phyloP scores from a whole-genome alignment of 1,140 invertebrate species.

The Philotrypesis tridentata region DNA sequence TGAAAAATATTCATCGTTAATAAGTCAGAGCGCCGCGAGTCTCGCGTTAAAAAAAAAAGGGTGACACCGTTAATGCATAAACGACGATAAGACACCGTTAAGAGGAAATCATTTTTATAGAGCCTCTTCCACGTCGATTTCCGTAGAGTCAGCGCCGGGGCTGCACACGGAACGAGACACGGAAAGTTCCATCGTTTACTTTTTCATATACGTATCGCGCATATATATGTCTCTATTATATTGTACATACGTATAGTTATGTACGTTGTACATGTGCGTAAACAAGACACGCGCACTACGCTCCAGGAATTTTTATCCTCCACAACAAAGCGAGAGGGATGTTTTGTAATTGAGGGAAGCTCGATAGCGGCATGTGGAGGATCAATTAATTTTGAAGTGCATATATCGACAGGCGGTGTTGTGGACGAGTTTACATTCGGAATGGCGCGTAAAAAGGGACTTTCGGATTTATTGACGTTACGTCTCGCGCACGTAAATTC shows the following conservation, averaged over 20 bases:
- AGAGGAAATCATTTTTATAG: background rate
- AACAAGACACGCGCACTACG: too few species aligned
- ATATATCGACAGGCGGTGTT: background rate
- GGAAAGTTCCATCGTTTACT: too few species aligned
- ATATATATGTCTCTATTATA: too few species aligned
- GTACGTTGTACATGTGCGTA: too few species aligned
- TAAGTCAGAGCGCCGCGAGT: background rate
- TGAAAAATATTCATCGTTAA: background rate
- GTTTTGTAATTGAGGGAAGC: background rate
- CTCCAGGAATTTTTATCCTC: too few species aligned
- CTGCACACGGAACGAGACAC: background rate
- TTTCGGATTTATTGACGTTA: background rate
- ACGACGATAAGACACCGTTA: background rate
- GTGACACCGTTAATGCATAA: background rate
- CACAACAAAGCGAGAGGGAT: background rate
- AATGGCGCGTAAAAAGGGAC: background rate
- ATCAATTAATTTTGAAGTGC: background rate
- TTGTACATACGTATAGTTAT: too few species aligned
- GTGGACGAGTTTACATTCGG: background rate
- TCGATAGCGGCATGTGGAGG: background rate
- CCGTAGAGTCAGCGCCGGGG: background rate
- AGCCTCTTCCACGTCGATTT: background rate
- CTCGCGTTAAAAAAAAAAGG: too few species aligned
- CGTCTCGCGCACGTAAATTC: background rate
- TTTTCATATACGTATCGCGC: too few species aligned